These are phyloP conservation scores for Meliscaeva auricollis DNA, from an alignment of 2,888 invertebrate species.

Conservation along the genomic window DNA sequence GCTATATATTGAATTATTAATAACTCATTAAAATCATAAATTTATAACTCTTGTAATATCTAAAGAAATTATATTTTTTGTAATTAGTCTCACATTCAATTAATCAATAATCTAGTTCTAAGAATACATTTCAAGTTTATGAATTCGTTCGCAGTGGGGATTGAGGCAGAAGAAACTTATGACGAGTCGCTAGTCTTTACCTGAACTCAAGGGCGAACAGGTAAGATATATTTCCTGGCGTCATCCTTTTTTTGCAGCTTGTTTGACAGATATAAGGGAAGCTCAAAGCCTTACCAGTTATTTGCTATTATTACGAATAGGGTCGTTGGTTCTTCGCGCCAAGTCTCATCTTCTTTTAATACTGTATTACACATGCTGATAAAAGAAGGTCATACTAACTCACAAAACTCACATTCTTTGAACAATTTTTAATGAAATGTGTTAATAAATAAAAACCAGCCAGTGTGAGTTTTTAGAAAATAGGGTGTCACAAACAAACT, in stretches of 20 bases:
- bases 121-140: neutral
- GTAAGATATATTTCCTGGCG: conserved; percentile 21
- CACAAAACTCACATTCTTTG: no score
- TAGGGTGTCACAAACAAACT: no score
- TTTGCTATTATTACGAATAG: conserved; percentile 61
- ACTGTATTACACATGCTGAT: conserved; percentile 69
- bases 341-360: conserved; percentile 64
- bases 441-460: no score
- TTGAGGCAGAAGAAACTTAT: neutral
- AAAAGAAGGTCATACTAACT: no score
- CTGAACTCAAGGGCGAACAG: conserved; percentile 33
- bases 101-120: neutral
- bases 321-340: conserved; percentile 45
- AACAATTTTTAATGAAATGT: no score
- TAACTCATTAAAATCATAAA: neutral
- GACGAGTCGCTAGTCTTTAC: conserved; percentile 23
- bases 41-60: conserved; percentile 10
- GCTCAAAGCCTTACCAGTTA: conserved; percentile 51
- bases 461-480: no score
- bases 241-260: conserved; percentile 35
- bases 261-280: conserved; percentile 29
- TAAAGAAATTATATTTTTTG: neutral
- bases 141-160: conserved; percentile 1
- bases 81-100: neutral
- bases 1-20: neutral